Conservation (phyloP, 2,113 vertebrate species). For the Nymphicus hollandicus region DNA sequence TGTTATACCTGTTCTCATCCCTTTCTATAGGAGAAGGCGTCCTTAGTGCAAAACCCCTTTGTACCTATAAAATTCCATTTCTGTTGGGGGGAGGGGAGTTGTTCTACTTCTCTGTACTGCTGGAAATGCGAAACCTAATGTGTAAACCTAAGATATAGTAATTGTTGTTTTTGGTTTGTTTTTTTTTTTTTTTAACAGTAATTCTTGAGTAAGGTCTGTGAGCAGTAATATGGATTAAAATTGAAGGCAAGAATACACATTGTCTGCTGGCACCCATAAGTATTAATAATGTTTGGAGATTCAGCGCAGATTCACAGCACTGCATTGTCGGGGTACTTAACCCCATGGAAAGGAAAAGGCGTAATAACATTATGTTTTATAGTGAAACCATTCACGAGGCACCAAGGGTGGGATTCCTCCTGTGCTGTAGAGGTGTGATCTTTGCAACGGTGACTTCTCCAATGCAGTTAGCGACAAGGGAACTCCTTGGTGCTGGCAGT, state of each 20-base stretch:
- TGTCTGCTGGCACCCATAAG: background rate
- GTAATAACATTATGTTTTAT: accelerated
- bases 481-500: background rate
- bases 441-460: background rate
- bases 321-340: background rate
- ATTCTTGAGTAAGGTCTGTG: background rate
- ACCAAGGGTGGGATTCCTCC: background rate
- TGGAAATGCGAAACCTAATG: background rate
- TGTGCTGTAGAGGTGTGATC: background rate
- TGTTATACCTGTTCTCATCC: background rate
- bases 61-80: background rate
- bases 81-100: background rate
- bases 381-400: background rate
- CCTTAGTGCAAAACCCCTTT: background rate
- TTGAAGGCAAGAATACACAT: background rate
- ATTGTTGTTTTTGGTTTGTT: too few relatives aligned
- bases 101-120: background rate
- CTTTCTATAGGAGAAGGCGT: background rate
- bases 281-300: background rate
- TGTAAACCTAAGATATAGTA: background rate
- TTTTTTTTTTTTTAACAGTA: background rate
- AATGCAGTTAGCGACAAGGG: background rate
- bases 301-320: background rate
- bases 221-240: background rate
- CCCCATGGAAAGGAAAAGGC: background rate